A percentile compares a stretch with the other conserved stretches of the same genome.
These are phyloP conservation scores for Hymenopus coronatus DNA, from an alignment of 2,888 invertebrate genomes.

Conservation along the genomic window DNA sequence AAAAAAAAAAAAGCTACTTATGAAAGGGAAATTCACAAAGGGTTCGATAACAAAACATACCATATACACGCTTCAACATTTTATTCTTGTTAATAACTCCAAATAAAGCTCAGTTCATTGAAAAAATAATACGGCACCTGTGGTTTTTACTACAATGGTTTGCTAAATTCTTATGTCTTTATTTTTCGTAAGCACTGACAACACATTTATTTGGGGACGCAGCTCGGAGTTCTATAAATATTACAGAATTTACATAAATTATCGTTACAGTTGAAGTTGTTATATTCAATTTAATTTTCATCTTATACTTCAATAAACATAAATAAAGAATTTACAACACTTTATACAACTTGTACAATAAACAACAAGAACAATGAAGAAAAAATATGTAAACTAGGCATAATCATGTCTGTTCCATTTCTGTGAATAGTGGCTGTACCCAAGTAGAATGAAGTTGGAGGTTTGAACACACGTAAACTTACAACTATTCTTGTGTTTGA, in stretches of 20 bases:
- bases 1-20: too few relatives aligned
- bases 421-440: too few relatives aligned
- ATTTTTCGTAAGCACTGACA: not conserved
- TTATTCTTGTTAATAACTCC: not conserved
- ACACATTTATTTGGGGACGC: not conserved
- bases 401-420: not conserved
- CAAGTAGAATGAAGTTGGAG: too few relatives aligned
- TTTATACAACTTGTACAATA: slow-evolving; percentile 29
- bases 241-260: slow-evolving; percentile 30
- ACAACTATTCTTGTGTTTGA: too few relatives aligned
- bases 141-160: not conserved
- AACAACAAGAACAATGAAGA: slow-evolving; percentile 24
- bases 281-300: not conserved
- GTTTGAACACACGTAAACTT: too few relatives aligned
- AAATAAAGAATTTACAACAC: slow-evolving; percentile 33
- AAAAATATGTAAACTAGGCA: not conserved
- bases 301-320: slow-evolving; percentile 21
- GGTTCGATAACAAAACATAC: not conserved
- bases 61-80: not conserved
- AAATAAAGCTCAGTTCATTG: not conserved
- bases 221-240: not conserved
- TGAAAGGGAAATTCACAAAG: not conserved
- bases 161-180: not conserved
- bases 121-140: not conserved
- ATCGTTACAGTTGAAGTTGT: not conserved